Percentiles rank a stretch among this genome's conserved stretches.
Conservation (phyloP, 2,113 vertebrate genomes). For the Larimichthys polyactis region DNA sequence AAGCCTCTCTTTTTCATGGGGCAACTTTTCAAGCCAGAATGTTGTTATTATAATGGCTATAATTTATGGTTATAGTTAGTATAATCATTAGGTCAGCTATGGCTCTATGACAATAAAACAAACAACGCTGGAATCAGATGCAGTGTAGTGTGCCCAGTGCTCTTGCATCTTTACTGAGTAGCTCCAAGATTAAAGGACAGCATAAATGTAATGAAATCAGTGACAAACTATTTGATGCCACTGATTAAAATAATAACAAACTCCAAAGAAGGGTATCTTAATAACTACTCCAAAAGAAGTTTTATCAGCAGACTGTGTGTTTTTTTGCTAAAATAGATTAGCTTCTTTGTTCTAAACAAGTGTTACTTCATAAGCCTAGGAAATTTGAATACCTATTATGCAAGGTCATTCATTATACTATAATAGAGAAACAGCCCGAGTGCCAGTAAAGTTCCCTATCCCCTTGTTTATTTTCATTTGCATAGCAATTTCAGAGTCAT, state of each 20-base stretch:
- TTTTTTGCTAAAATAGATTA: conserved; percentile 13
- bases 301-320: conserved; percentile 16
- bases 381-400: conserved; percentile 39
- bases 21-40: conserved; percentile 8
- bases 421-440: neutral
- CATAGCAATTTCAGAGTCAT: conserved; percentile 1
- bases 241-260: conserved; percentile 43
- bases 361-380: conserved; percentile 1
- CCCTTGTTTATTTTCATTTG: conserved; percentile 46
- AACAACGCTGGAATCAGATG: conserved; percentile 2
- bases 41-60: conserved; percentile 19
- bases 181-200: conserved; percentile 6
- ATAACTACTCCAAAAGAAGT: conserved; percentile 6
- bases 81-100: conserved; percentile 26
- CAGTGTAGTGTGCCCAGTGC: neutral
- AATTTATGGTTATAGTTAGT: conserved; percentile 31
- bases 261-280: conserved; percentile 23
- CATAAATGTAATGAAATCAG: conserved; percentile 20
- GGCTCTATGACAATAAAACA: conserved; percentile 22
- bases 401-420: conserved; percentile 43
- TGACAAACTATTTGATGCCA: conserved; percentile 6
- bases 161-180: conserved; percentile 1
- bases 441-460: neutral
- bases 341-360: conserved; percentile 27
- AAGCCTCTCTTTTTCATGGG: neutral